Evolutionary conservation across 1,140 invertebrate species (phyloP), one percentile per base, ranked within the genome.

Genomic region (Bicyclus anynana): DNA sequence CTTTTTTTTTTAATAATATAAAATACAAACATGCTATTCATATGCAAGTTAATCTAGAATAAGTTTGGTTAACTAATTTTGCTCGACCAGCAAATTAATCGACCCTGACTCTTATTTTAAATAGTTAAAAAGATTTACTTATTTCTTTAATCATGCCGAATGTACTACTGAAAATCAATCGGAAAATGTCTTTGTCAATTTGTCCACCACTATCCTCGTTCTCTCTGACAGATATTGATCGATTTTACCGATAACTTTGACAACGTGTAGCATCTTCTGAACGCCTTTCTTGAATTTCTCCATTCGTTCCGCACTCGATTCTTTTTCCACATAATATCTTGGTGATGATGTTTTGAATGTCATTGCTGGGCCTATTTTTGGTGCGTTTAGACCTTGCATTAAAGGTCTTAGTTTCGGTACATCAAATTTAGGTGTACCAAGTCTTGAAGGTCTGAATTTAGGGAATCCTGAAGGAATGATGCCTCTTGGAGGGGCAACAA

Each of bases 201-300:
- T 86, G 26, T 87, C 84, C 7, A 87, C 65, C 17, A 87, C 46
- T 49, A 84, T 84, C 13, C 83, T 63, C 29, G 79, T 87, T 35
- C 84, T 76, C 37, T 87, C 83, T 5, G 84, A 84, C 38, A 87
- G 47, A 49, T 86, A 87, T 23, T 79, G 76, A 48, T 88, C 83
- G 23, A 88, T 74, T 55, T 82, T 67, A 2, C 79, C 75, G 7
- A 88, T 49, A 5, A 88, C 75, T 62, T 86, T 88, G 0, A 88
- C 84, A 9, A 88, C 64, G 18, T 80, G 79, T 1, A 86, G 50
- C 72, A 88, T 70, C 50, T 84, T 84, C 49, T 86, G 79, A 2
- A 87, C 72, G 5, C 81, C 81, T 51, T 84, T 87, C 50, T 84
- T 86, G 20, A 87, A 82, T n/a, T 70, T 77, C 53, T 85, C 83